Evolutionary conservation across 2,797 vertebrate species (phyloP).

Genomic region (Cuculus canorus): DNA sequence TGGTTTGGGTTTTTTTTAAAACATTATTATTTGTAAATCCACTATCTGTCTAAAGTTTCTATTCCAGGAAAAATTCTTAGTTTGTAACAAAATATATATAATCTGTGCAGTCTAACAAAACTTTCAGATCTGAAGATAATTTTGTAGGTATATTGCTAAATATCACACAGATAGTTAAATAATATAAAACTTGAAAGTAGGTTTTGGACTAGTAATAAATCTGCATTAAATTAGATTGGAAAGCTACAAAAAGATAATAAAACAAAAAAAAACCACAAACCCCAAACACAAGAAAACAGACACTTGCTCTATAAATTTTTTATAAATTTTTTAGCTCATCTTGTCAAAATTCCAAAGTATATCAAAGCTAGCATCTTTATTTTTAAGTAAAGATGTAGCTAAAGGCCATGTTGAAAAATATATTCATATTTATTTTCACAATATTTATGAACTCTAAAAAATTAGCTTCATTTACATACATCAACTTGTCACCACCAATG

Average conservation of each 20-base stretch:
- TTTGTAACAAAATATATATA: background rate
- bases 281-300: background rate
- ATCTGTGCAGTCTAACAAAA: background rate
- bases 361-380: background rate
- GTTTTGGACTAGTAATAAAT: background rate
- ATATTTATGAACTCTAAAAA: background rate
- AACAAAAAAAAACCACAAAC: too few species aligned
- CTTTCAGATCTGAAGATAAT: background rate
- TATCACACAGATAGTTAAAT: background rate
- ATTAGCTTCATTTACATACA: background rate
- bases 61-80: background rate
- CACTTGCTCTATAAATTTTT: background rate
- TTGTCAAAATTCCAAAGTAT: background rate
- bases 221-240: background rate
- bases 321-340: background rate
- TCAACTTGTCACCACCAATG: background rate
- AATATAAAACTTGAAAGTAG: background rate
- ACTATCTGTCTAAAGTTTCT: background rate
- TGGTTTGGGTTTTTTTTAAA: background rate
- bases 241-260: background rate
- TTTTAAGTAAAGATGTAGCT: background rate
- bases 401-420: background rate
- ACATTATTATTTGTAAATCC: background rate
- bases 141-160: background rate
- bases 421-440: background rate